phyloP scores from a whole-genome alignment of 2,113 vertebrate genomes.

The Laterallus jamaicensis region DNA sequence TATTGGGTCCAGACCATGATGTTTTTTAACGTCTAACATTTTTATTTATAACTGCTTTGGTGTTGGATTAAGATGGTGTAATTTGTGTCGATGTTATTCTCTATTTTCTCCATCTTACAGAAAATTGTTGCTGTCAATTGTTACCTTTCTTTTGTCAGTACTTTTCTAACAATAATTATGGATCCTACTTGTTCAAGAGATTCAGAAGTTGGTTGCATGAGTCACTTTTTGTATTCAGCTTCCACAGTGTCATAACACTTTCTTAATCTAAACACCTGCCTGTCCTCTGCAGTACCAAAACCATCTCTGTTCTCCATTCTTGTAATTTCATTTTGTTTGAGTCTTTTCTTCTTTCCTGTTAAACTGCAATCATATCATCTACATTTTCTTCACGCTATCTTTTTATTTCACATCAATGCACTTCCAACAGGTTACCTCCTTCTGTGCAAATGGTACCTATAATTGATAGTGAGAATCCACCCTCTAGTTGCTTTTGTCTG shows the following conservation, averaged over 20 bases:
- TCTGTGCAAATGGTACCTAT: not conserved
- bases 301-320: not conserved
- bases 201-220: not conserved
- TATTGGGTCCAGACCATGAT: not conserved
- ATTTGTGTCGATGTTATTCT: not conserved
- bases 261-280: slow-evolving; percentile 2
- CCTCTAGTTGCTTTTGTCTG: not conserved
- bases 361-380: not conserved
- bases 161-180: not conserved
- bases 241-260: not conserved
- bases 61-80: not conserved
- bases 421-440: not conserved
- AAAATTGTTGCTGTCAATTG: not conserved
- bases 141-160: not conserved
- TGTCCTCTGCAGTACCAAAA: not conserved
- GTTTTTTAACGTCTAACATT: not conserved
- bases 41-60: slow-evolving; percentile 23
- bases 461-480: not conserved
- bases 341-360: not conserved
- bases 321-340: not conserved
- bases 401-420: not conserved
- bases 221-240: not conserved
- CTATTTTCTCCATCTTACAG: not conserved
- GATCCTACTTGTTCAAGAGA: not conserved
- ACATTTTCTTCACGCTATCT: not conserved